Evolutionary conservation across 2,113 vertebrate species (phyloP).

Genomic region (Sylvilagus bachmani): DNA sequence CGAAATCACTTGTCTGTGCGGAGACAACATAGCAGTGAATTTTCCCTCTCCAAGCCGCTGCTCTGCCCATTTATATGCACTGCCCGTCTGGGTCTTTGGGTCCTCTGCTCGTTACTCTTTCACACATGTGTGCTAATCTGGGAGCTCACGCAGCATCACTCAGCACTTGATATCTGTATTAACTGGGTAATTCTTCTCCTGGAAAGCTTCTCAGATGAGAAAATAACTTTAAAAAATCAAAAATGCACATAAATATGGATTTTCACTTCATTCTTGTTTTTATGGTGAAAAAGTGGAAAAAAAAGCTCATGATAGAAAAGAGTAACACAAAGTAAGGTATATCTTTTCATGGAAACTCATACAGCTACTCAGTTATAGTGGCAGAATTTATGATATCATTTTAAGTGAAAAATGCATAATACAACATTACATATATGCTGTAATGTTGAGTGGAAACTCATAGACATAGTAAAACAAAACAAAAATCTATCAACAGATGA

Average conservation of each 20-base stretch:
- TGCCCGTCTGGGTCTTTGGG: neutral
- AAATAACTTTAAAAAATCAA: conserved; percentile 53
- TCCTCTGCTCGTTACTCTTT: conserved; percentile 7
- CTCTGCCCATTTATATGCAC: conserved; percentile 1
- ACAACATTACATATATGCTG: conserved; percentile 12
- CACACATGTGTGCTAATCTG: neutral
- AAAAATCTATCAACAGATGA: conserved; percentile 2
- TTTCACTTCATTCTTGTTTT: conserved; percentile 33
- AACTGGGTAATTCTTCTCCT: conserved; percentile 18
- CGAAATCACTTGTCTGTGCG: neutral
- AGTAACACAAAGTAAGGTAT: conserved; percentile 15
- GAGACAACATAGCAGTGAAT: neutral
- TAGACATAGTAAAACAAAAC: neutral
- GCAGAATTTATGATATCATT: conserved; percentile 22
- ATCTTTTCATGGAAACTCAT: neutral
- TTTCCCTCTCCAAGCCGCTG: neutral
- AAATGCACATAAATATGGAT: neutral
- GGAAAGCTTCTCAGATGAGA: neutral
- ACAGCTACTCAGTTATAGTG: conserved; percentile 32
- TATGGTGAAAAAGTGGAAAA: conserved; percentile 5
- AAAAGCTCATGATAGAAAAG: neutral
- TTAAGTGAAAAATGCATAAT: conserved; percentile 41
- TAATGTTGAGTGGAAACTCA: conserved; percentile 35
- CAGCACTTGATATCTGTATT: conserved; percentile 6
- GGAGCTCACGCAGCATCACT: neutral